Base-by-base conservation (phyloP, 2,113 vertebrate species). In the Callopanchax toddi region DNA sequence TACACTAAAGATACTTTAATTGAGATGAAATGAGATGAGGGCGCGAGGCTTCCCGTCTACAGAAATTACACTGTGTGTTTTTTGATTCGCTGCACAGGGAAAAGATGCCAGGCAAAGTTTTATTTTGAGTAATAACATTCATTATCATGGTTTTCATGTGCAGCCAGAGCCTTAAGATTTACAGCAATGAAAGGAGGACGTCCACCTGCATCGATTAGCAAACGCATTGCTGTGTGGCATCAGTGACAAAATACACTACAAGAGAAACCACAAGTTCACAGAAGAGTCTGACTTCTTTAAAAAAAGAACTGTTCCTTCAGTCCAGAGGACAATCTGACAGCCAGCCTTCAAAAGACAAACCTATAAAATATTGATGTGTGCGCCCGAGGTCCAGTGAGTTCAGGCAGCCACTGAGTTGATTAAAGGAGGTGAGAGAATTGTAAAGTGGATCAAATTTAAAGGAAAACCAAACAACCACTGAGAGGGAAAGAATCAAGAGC, bases 391-490 rank as follows among this genome's bases (percentile, higher is more conserved):
- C 82, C 86, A 81, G 79, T 69, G 66, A 84, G 86, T 80, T 89
- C 86, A 89, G 86, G 87, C 83, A 88, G 88, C 81, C 89, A 86
- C 89, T 86, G 86, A 91, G 91, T 90, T 91, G 87, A 90, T 91
- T 91, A 91, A 83, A 89, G 79, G 84, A 84, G 85, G 87, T 87
- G 86, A 91, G 87, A 85, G 85, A 86, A 88, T 84, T 89, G n/a
- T n/a, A n/a, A 90, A 87, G 86, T 83, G 82, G 63, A 86, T 77
- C 75, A 82, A 83, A 87, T 87, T 82, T 80, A 86, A 84, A 84
- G 82, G 65, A 53, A 86, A 81, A 79, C 82, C 84, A 83, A 87
- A 86, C 82, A 87, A 67, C 32, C 64, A 55, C 51, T 57, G 71
- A 77, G 25, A 20, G 48, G 75, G 55, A 85, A 62, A 79, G 74